Percentiles rank a stretch among this genome's conserved stretches.
These are phyloP conservation scores for Dromaius novaehollandiae DNA, from an alignment of 2,113 vertebrate genomes.

Conservation along the genomic window DNA sequence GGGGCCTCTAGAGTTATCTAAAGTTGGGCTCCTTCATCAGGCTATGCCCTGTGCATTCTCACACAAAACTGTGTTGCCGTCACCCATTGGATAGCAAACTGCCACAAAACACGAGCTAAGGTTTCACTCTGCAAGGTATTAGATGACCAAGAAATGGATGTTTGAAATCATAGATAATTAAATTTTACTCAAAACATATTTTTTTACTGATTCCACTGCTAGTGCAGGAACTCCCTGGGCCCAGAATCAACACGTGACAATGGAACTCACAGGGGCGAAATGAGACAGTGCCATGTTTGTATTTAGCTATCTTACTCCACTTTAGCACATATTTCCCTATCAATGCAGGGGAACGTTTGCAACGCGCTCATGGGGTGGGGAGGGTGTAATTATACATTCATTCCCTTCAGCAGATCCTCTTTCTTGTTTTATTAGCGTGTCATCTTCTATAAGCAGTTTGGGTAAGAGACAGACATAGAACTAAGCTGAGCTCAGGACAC, in stretches of 20 bases:
- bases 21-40: background rate
- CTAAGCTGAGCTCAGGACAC: background rate
- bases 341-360: background rate
- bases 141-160: slow-evolving; percentile 2
- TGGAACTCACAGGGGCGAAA: background rate
- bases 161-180: slow-evolving; percentile 22
- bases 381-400: background rate
- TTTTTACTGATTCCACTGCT: background rate
- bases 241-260: background rate
- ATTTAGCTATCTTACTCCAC: background rate
- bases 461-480: background rate
- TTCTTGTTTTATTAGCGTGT: background rate
- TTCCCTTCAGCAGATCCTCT: background rate
- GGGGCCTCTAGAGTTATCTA: background rate
- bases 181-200: slow-evolving; percentile 47
- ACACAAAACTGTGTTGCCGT: background rate
- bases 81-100: background rate
- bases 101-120: background rate
- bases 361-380: background rate
- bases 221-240: background rate
- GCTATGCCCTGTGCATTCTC: background rate
- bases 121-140: background rate
- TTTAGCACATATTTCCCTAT: background rate
- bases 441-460: background rate
- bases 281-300: background rate